A percentile compares a stretch with the other conserved stretches of the same genome.
phyloP scores from a whole-genome alignment of 23 tunicate species.

The Phallusia fumigata region DNA sequence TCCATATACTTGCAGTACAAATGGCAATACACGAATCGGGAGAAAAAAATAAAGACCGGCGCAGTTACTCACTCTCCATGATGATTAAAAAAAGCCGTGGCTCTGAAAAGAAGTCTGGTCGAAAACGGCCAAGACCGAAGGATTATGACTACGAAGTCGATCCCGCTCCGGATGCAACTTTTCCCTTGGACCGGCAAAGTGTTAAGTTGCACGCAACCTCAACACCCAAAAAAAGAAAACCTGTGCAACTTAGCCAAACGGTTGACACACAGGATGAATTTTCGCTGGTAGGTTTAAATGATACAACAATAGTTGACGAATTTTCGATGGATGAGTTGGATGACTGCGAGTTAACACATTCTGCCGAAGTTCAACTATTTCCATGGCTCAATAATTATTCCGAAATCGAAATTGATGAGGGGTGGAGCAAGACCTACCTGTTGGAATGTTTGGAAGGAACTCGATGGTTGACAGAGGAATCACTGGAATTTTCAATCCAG shows the following conservation, averaged over 20 bases:
- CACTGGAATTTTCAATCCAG: conserved; percentile 13
- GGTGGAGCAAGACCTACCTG: conserved; percentile 6
- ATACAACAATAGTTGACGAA: conserved; percentile 16
- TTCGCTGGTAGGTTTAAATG: conserved; percentile 8
- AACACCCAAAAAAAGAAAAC: background rate
- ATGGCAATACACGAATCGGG: conserved; percentile 11
- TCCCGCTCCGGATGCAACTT: conserved; percentile 17
- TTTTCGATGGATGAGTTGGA: background rate
- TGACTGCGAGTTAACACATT: conserved; percentile 5
- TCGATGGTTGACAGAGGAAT: conserved; percentile 7
- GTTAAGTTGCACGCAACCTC: conserved; percentile 3
- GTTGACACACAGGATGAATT: conserved; percentile 6
- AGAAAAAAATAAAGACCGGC: conserved; percentile 14
- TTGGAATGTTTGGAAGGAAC: conserved; percentile 12
- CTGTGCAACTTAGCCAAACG: no score
- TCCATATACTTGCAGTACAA: no score
- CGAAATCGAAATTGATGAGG: background rate
- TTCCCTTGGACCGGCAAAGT: background rate
- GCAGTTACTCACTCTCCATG: no score
- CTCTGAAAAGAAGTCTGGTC: conserved; percentile 11
- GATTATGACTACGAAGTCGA: conserved; percentile 13
- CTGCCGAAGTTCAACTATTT: background rate
- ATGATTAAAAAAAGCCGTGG: conserved; percentile 17
- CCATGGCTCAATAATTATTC: background rate
- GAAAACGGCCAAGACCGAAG: conserved; percentile 12